These are phyloP conservation scores for Nycticorax nycticorax DNA, from an alignment of 2,113 vertebrate species.

Conservation along the genomic window DNA sequence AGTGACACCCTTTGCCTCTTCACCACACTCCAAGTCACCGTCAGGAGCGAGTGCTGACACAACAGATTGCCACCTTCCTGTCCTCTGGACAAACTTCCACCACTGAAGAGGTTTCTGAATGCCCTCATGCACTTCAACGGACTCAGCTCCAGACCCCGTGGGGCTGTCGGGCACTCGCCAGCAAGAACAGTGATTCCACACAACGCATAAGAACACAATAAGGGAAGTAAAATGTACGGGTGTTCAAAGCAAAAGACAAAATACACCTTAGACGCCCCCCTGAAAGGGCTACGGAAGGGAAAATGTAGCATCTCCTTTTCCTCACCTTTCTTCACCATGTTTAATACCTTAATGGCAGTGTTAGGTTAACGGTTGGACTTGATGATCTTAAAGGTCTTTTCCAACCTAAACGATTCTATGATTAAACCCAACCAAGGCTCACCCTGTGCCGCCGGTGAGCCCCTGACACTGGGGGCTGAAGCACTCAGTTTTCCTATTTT, in stretches of 20 bases:
- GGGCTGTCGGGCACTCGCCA: not conserved
- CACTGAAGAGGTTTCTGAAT: not conserved
- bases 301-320: not conserved
- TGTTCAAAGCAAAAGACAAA: not conserved
- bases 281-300: not conserved
- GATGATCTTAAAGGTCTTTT: too few relatives aligned
- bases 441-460: not conserved
- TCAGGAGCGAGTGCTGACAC: not conserved
- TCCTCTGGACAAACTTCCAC: not conserved
- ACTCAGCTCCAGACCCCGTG: not conserved
- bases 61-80: not conserved
- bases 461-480: not conserved
- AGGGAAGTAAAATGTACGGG: not conserved
- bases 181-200: not conserved
- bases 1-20: not conserved
- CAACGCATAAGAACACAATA: fast-evolving
- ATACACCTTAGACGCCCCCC: not conserved
- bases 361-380: too few relatives aligned
- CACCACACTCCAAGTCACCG: fast-evolving
- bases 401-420: too few relatives aligned
- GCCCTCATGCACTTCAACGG: not conserved
- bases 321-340: not conserved
- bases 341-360: not conserved
- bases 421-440: not conserved
- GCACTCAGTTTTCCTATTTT: not conserved